Percentiles rank a stretch among this genome's conserved stretches.
phyloP scores from a whole-genome alignment of 2,888 invertebrate species.

The Drosophila testacea region DNA sequence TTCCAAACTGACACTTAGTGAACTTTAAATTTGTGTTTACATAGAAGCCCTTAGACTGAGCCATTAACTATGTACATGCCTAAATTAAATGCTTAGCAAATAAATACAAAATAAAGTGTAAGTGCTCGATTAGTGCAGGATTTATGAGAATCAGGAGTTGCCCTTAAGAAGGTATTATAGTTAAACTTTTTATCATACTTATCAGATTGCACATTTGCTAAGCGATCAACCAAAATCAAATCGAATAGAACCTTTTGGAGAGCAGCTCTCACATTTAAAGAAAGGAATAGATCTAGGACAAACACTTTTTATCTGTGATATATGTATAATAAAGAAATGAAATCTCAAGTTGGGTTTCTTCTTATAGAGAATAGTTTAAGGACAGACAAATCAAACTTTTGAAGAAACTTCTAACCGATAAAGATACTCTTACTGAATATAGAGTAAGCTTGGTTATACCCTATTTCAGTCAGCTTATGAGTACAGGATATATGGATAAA shows the following conservation, averaged over 20 bases:
- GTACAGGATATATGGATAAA: constrained; percentile 1
- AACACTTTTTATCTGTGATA: not conserved
- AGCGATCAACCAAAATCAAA: not conserved
- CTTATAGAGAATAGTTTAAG: not conserved
- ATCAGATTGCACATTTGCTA: no score
- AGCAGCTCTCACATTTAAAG: not conserved
- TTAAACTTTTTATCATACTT: no score
- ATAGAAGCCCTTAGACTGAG: constrained; percentile 3
- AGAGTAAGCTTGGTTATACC: not conserved
- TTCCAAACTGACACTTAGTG: not conserved
- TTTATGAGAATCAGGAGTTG: not conserved
- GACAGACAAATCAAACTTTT: not conserved
- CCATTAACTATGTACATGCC: constrained; percentile 6
- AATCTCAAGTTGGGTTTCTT: no score
- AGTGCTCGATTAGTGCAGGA: not conserved
- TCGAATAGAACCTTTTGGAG: no score
- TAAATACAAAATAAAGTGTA: no score
- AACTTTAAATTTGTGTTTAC: not conserved
- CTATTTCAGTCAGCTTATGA: not conserved
- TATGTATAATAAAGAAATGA: no score
- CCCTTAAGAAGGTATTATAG: not conserved
- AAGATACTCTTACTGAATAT: not conserved
- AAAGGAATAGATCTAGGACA: not conserved
- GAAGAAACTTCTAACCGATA: no score
- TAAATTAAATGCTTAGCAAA: not conserved